phyloP scores from a whole-genome alignment of 2,888 invertebrate species.

The Trachelus stipa region DNA sequence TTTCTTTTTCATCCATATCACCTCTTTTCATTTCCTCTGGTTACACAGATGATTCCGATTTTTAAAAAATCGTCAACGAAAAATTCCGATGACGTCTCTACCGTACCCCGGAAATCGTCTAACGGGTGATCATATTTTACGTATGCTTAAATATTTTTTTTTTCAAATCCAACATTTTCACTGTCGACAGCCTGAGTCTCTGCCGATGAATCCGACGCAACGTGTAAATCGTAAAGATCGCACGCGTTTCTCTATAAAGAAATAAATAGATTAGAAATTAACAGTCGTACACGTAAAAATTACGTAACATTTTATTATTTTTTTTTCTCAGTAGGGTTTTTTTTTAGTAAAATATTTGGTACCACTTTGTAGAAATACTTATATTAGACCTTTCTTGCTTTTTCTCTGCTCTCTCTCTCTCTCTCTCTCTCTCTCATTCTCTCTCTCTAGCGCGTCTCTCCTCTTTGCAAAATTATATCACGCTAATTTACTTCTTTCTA shows the following conservation, averaged over 20 bases:
- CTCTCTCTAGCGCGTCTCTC: conserved; percentile 11
- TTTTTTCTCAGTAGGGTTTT: conserved; percentile 39
- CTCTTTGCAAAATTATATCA: not conserved
- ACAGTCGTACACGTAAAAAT: conserved; percentile 51
- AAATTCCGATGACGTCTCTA: no score
- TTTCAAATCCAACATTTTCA: no score
- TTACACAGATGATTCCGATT: no score
- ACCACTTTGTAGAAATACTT: conserved; percentile 53
- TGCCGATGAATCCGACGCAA: no score
- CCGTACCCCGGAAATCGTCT: no score
- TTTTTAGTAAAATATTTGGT: conserved; percentile 58
- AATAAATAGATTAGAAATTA: conserved; percentile 42
- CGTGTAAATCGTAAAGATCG: no score
- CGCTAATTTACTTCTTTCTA: conserved; percentile 8
- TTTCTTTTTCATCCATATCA: no score
- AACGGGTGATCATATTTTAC: no score
- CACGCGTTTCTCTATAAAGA: conserved; percentile 8
- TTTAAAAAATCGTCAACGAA: no score
- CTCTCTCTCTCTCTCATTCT: conserved; percentile 15
- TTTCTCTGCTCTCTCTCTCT: not conserved
- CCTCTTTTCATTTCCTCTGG: no score
- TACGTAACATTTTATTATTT: conserved; percentile 59
- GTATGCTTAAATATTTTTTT: no score
- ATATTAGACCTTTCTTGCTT: conserved; percentile 35
- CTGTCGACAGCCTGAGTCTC: no score